Evolutionary conservation across 2,797 vertebrate species (phyloP), one percentile per base, ranked within the genome.

Genomic region (Rhinatrema bivittatum): DNA sequence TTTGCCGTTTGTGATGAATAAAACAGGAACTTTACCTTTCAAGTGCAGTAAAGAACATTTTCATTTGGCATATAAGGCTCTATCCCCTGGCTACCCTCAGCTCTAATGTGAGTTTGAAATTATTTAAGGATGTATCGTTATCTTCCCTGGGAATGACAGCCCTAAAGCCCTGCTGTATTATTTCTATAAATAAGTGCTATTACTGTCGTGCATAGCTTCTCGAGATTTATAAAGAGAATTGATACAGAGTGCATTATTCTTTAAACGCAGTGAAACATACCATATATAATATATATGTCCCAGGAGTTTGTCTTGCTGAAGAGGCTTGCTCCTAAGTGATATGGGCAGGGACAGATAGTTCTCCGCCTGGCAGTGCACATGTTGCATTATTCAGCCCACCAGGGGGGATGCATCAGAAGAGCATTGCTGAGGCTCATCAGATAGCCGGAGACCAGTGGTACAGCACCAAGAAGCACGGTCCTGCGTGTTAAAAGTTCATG

Each of bases 71-170:
- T 24, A 17, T 7, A 12, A n/a, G n/a, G n/a, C n/a, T 11, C 20
- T 54, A 27, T 43, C 37, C 39, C 51, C 32, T 39, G 43, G 19
- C 43, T 70, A 16, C 32, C 41, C 34, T 57, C 41, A 53, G 40
- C 24, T 33, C 39, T 34, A 49, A 56, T 13, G 14, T 29, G 10
- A 35, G 36, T 45, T 38, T 47, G 23, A 59, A 52, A 9, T 56
- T 68, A 60, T 56, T 66, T 49, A 68, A 60, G 39, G 33, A 65
- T 58, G 37, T 29, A 42, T 50, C 52, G 21, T 56, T 62, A 22
- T 3, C 7, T 67, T 65, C 16, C 24, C 18, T 49, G 31, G 25
- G 38, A 65, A 56, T 59, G 33, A 16, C 26, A 41, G 50, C 41
- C 20, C 25, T 48, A 50, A 70, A 70, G 22, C 26, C 30, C 20